phyloP scores from a whole-genome alignment of 2,888 invertebrate species.

The Xanthostigma xanthostigma region DNA sequence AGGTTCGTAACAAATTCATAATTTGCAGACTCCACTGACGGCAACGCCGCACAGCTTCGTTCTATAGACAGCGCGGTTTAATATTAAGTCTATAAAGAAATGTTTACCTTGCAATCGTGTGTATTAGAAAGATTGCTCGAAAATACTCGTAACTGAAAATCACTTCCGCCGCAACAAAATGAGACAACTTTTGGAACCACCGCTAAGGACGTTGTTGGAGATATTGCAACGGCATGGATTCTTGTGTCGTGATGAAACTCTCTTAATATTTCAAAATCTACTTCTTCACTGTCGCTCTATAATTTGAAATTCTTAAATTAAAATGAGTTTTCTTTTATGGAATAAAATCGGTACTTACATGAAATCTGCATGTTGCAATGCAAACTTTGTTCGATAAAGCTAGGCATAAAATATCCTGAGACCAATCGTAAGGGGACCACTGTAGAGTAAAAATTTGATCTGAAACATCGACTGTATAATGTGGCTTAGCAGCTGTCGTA shows the following conservation, averaged over 20 bases:
- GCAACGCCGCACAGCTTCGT: not conserved
- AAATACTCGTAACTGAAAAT: constrained; percentile 38
- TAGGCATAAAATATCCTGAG: constrained; percentile 43
- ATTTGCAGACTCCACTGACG: too few relatives aligned
- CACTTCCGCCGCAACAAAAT: constrained; percentile 38
- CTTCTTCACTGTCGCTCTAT: constrained; percentile 23
- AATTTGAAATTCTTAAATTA: constrained; percentile 18
- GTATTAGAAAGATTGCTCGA: constrained; percentile 36
- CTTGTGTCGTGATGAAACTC: constrained; percentile 39
- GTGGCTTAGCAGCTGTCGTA: constrained; percentile 23
- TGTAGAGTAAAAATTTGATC: constrained; percentile 40
- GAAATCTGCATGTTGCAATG: constrained; percentile 38
- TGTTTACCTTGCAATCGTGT: constrained; percentile 30
- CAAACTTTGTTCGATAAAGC: constrained; percentile 40
- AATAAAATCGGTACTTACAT: constrained; percentile 27
- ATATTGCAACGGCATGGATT: constrained; percentile 40
- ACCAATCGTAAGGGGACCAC: constrained; percentile 48
- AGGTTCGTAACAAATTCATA: too few relatives aligned
- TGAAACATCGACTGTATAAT: constrained; percentile 32
- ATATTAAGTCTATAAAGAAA: not conserved
- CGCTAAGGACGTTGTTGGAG: constrained; percentile 44
- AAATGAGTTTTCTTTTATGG: constrained; percentile 29
- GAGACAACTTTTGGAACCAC: constrained; percentile 39
- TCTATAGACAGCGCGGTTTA: not conserved
- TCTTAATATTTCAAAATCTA: constrained; percentile 36